Evolutionary conservation across 2,888 invertebrate genomes (phyloP), one percentile per base, ranked within the genome.

Genomic region (Pristionchus arcanus): DNA sequence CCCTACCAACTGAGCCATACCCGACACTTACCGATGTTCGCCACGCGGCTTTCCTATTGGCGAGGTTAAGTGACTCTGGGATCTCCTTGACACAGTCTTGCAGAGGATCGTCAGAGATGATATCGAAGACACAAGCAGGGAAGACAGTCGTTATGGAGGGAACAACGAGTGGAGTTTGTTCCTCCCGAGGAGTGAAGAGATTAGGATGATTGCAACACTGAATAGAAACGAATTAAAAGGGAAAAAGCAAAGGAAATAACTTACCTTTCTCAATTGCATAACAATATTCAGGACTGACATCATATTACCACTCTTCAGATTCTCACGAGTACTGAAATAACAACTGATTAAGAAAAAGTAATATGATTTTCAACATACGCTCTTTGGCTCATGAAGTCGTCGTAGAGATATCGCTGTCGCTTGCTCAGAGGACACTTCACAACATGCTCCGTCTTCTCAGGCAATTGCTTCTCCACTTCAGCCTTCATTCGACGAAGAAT

Each of bases 331-430:
- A 95, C 98, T 98, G 83, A 92, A 91, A 89, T 34, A 59, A 37
- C 13, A 34, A 59, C 31, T 37, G 28, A 83, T n/a, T 3, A 49
- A 49, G 28, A 28, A 13, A 31, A 71, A 37, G n/a, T 19, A 68
- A n/a, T n/a, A n/a, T n/a, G 66, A 2, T 21, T 37, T 28, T 87
- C 42, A 31, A 89, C 89, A 0, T n/a, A 89, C 89, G 81, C 71
- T 81, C 98, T 97, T 94, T 98, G 97, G 89, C 98, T 97, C 98
- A 99, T 99, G 96, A 99, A 99, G 96, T 99, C 99, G 96, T 99
- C 99, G 96, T 99, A 99, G 90, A 99, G 96, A 96, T 97, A 98
- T 92, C 99, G 97, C 96, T 99, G 99, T 66, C 99, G 96, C 96
- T 98, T 98, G 66, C 99, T 98, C 93, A 99, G 96, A 87, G 98